Conservation (phyloP, 2,797 vertebrate genomes). For the Alcedo quadribrachys region DNA sequence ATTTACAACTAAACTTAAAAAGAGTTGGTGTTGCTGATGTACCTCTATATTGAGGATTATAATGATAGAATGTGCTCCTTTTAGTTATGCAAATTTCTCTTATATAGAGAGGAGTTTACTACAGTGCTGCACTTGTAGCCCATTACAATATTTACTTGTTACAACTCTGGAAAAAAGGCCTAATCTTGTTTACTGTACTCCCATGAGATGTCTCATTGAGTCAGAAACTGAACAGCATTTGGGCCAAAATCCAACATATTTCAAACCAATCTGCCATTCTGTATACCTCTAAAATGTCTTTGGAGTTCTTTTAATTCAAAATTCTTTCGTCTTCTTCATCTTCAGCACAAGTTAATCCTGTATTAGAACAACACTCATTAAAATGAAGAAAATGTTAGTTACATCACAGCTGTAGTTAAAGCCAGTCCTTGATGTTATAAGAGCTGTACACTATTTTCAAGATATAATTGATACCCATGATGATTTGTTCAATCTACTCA, state of each 20-base stretch:
- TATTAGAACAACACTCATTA: not conserved
- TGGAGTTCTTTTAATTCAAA: not conserved
- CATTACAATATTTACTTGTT: not conserved
- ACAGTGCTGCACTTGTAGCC: not conserved
- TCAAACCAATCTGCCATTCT: not conserved
- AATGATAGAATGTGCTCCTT: not conserved
- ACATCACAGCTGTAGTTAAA: constrained; percentile 14
- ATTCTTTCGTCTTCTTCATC: not conserved
- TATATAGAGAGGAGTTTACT: not conserved
- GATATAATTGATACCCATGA: constrained; percentile 5
- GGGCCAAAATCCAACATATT: not conserved
- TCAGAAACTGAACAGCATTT: not conserved
- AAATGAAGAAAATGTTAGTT: constrained; percentile 42
- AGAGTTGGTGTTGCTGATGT: not conserved
- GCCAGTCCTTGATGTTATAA: not conserved
- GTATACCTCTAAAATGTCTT: not conserved
- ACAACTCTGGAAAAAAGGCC: not conserved
- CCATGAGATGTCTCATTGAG: not conserved
- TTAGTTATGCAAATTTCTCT: not conserved
- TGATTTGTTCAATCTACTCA: constrained; percentile 3
- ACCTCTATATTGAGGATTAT: not conserved
- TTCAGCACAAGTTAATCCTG: not conserved
- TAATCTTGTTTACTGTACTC: not conserved
- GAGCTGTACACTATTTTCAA: constrained; percentile 1
- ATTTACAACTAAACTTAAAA: not conserved